Conservation (phyloP, 1,140 invertebrate genomes). For the Trichoplusia ni region DNA sequence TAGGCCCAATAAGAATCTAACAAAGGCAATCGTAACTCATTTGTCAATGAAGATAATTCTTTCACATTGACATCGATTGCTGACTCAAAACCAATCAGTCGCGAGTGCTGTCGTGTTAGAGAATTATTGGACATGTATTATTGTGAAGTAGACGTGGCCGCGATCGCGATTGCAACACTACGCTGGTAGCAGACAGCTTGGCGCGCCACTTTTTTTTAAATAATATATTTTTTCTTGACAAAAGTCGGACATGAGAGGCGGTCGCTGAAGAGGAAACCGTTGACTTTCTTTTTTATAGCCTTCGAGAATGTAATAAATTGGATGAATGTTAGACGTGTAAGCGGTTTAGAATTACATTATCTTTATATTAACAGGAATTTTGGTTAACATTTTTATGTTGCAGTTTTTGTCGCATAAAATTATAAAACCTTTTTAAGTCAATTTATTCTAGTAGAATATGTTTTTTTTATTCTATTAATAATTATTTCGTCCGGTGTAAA, state of each 20-base stretch:
- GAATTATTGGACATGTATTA: slow-evolving; percentile 45
- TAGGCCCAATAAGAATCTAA: no score
- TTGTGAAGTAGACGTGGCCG: slow-evolving; percentile 42
- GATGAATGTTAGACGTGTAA: slow-evolving; percentile 41
- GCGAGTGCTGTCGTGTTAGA: not conserved
- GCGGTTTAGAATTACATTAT: slow-evolving; percentile 28
- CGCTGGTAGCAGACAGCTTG: slow-evolving; percentile 70
- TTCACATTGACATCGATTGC: slow-evolving; percentile 29
- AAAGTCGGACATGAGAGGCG: slow-evolving; percentile 61
- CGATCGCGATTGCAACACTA: slow-evolving; percentile 42
- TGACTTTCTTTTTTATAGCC: slow-evolving; percentile 76
- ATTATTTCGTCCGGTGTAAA: no score
- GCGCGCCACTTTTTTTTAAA: slow-evolving; percentile 74
- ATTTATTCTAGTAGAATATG: no score
- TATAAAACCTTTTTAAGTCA: no score
- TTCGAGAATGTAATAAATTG: slow-evolving; percentile 64
- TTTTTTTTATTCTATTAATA: no score
- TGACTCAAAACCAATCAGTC: slow-evolving; percentile 8
- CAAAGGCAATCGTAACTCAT: no score
- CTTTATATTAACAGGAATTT: not conserved
- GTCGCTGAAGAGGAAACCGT: slow-evolving; percentile 56
- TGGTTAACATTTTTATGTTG: not conserved
- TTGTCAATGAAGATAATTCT: not conserved
- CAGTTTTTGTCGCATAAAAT: no score
- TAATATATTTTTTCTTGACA: slow-evolving; percentile 61